phyloP scores from a whole-genome alignment of 1,140 invertebrate species.

The Drosophila lacertosa region DNA sequence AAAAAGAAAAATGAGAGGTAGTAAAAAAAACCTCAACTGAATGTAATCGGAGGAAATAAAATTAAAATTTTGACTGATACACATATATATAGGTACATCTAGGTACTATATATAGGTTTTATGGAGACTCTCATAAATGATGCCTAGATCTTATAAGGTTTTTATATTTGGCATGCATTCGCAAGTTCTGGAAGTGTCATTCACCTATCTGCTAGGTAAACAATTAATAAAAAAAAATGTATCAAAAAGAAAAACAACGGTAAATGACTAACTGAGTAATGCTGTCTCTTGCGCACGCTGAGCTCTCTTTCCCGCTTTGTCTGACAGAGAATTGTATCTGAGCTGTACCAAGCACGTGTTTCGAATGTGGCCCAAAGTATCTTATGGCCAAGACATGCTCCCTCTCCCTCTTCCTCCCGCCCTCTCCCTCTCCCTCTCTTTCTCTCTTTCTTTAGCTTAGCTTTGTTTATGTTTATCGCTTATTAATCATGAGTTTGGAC shows the following conservation, averaged over 20 bases:
- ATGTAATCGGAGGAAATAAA: slow-evolving; percentile 9
- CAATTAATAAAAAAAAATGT: slow-evolving; percentile 10
- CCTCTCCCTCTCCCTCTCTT: background rate
- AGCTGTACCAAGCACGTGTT: slow-evolving; percentile 25
- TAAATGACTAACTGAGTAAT: background rate
- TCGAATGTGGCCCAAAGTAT: slow-evolving; percentile 12
- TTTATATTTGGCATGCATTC: background rate
- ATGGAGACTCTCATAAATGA: no score
- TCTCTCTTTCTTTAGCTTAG: background rate
- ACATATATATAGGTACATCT: background rate
- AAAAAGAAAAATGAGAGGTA: slow-evolving; percentile 1
- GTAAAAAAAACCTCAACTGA: background rate
- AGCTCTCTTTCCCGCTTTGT: background rate
- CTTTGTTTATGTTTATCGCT: background rate
- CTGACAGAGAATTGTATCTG: background rate
- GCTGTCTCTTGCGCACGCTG: background rate
- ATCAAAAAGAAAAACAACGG: background rate
- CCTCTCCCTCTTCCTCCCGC: background rate
- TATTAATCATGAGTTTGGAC: slow-evolving; percentile 17
- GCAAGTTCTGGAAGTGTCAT: slow-evolving; percentile 29
- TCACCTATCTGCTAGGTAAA: slow-evolving; percentile 20
- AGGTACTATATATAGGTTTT: no score
- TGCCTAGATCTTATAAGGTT: slow-evolving; percentile 1
- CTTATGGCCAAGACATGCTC: background rate
- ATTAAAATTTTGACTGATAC: background rate